Conservation (phyloP, 2,113 vertebrate genomes). For the Phylloscopus whistleri region DNA sequence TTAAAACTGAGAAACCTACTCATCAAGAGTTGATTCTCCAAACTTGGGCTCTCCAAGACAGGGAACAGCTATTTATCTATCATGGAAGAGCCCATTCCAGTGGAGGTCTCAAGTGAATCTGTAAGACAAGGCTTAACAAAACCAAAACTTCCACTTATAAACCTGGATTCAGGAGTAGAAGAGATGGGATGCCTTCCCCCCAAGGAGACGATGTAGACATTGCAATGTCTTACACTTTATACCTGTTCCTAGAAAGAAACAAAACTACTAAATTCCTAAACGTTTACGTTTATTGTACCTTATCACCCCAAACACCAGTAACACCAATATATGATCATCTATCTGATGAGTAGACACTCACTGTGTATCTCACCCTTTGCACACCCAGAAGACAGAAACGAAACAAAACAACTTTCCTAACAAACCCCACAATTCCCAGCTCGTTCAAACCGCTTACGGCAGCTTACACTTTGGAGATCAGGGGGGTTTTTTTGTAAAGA, state of each 20-base stretch:
- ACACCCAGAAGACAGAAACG: neutral
- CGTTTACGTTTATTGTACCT: neutral
- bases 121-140: neutral
- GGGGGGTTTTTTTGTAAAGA: accelerated
- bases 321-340: neutral
- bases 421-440: neutral
- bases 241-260: neutral
- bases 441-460: neutral
- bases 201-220: neutral
- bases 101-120: neutral
- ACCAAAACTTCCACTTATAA: neutral
- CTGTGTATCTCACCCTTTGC: neutral
- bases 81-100: neutral
- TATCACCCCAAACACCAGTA: neutral
- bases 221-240: neutral
- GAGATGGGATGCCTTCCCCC: neutral
- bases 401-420: neutral
- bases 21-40: neutral
- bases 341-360: neutral
- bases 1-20: neutral
- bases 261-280: neutral
- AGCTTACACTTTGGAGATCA: neutral
- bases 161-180: neutral
- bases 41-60: neutral
- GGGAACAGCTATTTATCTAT: neutral